A percentile compares a stretch with the other conserved stretches of the same genome.
Evolutionary conservation across 53 echinoderm and acorn worm species (phyloP).

Genomic region (Zoroaster sp.): DNA sequence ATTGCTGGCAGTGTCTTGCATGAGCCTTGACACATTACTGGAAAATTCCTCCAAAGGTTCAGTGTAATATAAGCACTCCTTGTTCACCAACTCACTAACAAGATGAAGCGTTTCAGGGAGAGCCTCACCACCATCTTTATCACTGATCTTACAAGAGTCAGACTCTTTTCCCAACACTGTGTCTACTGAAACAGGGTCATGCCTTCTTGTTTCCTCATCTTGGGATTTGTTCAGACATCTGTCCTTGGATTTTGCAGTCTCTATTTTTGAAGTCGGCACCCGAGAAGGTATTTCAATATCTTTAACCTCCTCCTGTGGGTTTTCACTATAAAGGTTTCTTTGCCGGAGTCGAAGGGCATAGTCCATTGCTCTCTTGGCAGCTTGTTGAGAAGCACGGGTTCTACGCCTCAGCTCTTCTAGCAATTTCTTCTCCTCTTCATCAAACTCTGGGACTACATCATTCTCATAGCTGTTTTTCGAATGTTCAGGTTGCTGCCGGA

Average conservation of each 20-base stretch:
- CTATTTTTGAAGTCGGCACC: background rate
- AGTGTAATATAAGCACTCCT: background rate
- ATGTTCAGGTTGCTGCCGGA: background rate
- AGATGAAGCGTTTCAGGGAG: background rate
- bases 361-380: slow-evolving; percentile 61
- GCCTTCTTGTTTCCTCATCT: background rate
- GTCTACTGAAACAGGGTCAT: background rate
- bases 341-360: slow-evolving; percentile 58
- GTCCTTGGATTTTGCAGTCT: background rate
- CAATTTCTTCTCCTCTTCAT: slow-evolving; percentile 60
- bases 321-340: slow-evolving; percentile 24
- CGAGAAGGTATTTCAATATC: background rate
- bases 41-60: background rate
- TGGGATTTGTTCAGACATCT: background rate
- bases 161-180: background rate
- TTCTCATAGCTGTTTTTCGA: background rate
- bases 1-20: background rate
- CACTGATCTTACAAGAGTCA: too few species aligned
- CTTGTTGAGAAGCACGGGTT: slow-evolving; percentile 46
- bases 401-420: slow-evolving; percentile 59
- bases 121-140: background rate
- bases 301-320: background rate
- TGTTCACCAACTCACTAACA: slow-evolving; percentile 3
- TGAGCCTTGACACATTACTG: background rate
- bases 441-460: background rate